A percentile compares a stretch with the other conserved stretches of the same genome.
These are phyloP conservation scores for Macrotrachela quadricornifera DNA, from an alignment of 1,140 invertebrate genomes.

Conservation along the genomic window DNA sequence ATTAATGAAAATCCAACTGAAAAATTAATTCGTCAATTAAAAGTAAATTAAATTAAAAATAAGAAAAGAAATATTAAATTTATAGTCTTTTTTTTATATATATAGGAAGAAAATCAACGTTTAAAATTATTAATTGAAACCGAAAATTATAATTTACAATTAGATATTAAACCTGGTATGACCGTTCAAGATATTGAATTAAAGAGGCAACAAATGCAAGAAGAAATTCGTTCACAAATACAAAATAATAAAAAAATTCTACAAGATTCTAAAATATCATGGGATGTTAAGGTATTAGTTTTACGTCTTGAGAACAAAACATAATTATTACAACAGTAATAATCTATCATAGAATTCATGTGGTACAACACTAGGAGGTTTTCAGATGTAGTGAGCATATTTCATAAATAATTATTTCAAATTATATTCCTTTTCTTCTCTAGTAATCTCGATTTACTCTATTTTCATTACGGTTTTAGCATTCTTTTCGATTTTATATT, in stretches of 20 bases:
- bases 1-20: slow-evolving; percentile 47
- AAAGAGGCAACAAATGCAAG: slow-evolving; percentile 25
- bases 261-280: slow-evolving; percentile 11
- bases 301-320: too few relatives aligned
- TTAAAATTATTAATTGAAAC: slow-evolving; percentile 29
- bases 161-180: slow-evolving; percentile 5
- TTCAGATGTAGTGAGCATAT: too few relatives aligned
- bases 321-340: too few relatives aligned
- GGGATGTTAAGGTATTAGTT: slow-evolving; percentile 1
- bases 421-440: too few relatives aligned
- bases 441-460: too few relatives aligned
- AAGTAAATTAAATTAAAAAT: slow-evolving; percentile 12
- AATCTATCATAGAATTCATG: too few relatives aligned
- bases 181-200: slow-evolving; percentile 17
- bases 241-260: slow-evolving; percentile 24
- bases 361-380: too few relatives aligned
- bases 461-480: too few relatives aligned
- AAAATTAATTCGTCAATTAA: slow-evolving; percentile 28
- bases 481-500: too few relatives aligned
- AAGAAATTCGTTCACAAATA: slow-evolving; percentile 27
- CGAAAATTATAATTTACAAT: slow-evolving; percentile 13
- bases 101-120: slow-evolving; percentile 38
- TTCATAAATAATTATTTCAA: too few relatives aligned
- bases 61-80: neutral
- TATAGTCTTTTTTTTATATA: too few relatives aligned